Evolutionary conservation across 2,113 vertebrate genomes (phyloP), one percentile per base, ranked within the genome.

Genomic region (Melanerpes aurifrons): DNA sequence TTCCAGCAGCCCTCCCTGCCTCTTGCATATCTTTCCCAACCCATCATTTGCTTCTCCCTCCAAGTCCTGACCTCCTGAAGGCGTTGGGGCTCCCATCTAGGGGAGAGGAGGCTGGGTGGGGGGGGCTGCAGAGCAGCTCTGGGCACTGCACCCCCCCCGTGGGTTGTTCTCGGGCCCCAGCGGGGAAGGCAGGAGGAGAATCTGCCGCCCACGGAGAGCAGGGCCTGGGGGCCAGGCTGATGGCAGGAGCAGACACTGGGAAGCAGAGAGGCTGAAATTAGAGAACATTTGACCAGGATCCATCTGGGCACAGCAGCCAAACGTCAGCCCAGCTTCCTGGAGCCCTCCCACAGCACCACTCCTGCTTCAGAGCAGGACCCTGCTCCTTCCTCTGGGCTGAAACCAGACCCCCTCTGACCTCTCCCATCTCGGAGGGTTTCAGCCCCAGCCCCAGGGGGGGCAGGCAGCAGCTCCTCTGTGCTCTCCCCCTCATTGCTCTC

Each of bases 291-390:
- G 89, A 53, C n/a, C 5, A 2, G 28, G n/a, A 75, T 45, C 68
- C 68, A 56, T 16, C 57, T 7, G 13, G 56, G 31, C 58, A 45
- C 3, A 0, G 71, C 22, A 58, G 78, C 66, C 69, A 62, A 48
- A 53, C 0, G 4, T 32, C 84, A 70, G 56, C 56, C 31, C 7
- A 4, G 70, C 17, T 71, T 4, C 22, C 53, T 8, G 0, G 9
- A 26, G 47, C 1, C 2, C 12, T 76, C 29, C 61, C 1, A 1
- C 48, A 13, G 12, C 43, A 8, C 2, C 3, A 1, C 6, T 31
- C 0, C 0, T 43, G 43, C 22, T 3, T 22, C 26, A 11, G 19
- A 35, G n/a, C 28, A 6, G n/a, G 71, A 67, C 50, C 56, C 56
- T 56, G 21, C 26, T n/a, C 59, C 61, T 64, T 6, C 54, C 43